Percentiles rank a stretch among this genome's conserved stretches.
These are phyloP conservation scores for Tringa solitaria DNA, from an alignment of 2,113 vertebrate genomes.

Conservation along the genomic window DNA sequence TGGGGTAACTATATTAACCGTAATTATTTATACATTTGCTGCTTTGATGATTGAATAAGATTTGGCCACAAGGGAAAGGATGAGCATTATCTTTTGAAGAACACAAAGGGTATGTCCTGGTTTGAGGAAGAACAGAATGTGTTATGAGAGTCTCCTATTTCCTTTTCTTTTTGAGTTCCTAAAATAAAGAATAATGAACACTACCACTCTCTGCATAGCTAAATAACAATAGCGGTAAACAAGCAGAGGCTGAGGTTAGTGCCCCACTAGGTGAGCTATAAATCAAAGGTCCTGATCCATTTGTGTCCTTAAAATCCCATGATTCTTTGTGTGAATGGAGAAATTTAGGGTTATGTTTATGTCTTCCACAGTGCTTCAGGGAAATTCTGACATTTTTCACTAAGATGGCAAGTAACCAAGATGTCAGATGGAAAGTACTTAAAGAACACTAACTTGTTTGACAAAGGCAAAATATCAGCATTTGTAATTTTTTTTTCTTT, in stretches of 20 bases:
- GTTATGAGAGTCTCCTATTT: not conserved
- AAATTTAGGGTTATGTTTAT: not conserved
- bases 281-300: not conserved
- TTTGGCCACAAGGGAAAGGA: not conserved
- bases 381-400: slow-evolving; percentile 33
- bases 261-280: not conserved
- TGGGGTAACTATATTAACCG: not conserved
- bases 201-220: not conserved
- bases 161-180: not conserved
- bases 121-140: not conserved
- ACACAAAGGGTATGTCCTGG: not conserved
- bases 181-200: not conserved
- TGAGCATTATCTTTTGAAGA: not conserved
- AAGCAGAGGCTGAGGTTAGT: not conserved
- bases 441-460: not conserved
- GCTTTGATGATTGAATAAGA: not conserved
- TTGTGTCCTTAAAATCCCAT: not conserved
- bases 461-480: not conserved
- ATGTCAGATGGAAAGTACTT: not conserved
- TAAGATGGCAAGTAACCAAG: not conserved
- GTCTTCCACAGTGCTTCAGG: not conserved
- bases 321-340: not conserved
- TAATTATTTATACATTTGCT: not conserved
- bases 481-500: not conserved
- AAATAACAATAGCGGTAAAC: not conserved